Evolutionary conservation across 1,140 invertebrate genomes (phyloP), one percentile per base, ranked within the genome.

Genomic region (Diuraphis noxia): DNA sequence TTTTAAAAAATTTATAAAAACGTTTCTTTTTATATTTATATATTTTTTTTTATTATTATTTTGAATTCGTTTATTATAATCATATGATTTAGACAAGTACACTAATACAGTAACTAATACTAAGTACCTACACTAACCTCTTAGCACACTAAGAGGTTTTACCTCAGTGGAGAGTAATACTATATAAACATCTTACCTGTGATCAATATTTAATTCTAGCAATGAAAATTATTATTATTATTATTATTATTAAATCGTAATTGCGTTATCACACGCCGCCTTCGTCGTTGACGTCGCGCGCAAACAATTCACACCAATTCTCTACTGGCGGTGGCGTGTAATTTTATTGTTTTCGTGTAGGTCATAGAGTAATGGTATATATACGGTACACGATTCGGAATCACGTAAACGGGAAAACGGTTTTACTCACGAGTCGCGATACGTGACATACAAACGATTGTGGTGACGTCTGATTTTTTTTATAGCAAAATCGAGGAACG

Each of bases 361-460:
- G 30, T 49, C 46, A 49, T 49, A 49, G 46, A 19, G 19, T 21
- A 49, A 23, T 21, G 21, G 19, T 49, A 21, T 23, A 49, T 21
- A 21, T 5, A 17, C 19, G 30, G 56, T 72, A 72, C 30, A n/a
- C 30, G n/a, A 5, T 72, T n/a, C 30, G 56, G 10, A 72, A 72
- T 72, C 56, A 72, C 56, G 56, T 72, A 72, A 72, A 72, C 56
- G n/a, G 56, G 56, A n/a, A 72, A 72, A 72, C 56, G n/a, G 56
- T 13, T 30, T 17, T n/a, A 63, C 56, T 72, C 56, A 13, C 30
- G 5, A 72, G n/a, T 72, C 30, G 13, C n/a, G n/a, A 72, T n/a
- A 72, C 56, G 56, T 72, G 56, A 72, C 56, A 72, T n/a, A 72
- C 56, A 72, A 72, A n/a, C 56, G 5, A n/a, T n/a, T 72, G 30